Base-by-base conservation (phyloP, 30 jellyfish, hydroid and myxozoan species). In the Pelagia noctiluca region DNA sequence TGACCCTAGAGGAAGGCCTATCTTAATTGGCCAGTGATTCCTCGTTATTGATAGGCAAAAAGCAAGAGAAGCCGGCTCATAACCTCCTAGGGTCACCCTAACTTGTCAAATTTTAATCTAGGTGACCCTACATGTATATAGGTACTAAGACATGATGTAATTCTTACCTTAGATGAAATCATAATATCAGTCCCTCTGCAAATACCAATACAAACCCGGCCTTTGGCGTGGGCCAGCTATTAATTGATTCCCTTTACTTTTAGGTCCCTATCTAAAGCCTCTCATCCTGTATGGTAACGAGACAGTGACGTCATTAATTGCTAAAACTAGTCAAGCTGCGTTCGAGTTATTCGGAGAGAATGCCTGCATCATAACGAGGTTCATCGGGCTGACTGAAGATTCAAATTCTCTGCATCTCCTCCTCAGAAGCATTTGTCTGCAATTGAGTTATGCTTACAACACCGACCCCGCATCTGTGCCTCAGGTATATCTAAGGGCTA, bases 381-480 rank as follows among this genome's bases (percentile, higher is more conserved):
- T 73, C 32, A 74, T 80, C 68, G 97, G 95, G 0, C 68, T 78
- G 32, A 89, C 97, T 13, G 63, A 77, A 30, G 97, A 89, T 31
- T 81, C 97, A 26, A 82, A 86, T n/a, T 89, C 97, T 19, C 54
- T 82, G 61, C 87, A 64, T 12, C 86, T 89, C 34, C 70, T 89
- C 26, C 28, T 81, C 50, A 75, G 84, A 37, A 81, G 90, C 30
- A 89, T 89, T 63, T 89, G 97, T 50, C 38, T 89, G 53, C 94
- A 89, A 84, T 71, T 89, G 0, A 89, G 97, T 57, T 74, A n/a
- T 42, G 94, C 97, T 0, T 89, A 71, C 75, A 60, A 85, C 61
- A 81, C 94, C 1, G 97, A 89, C 47, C 97, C 97, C 4, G 68
- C 90, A 1, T 89, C 89, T 16, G 90, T 89, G 11, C 97, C 97